Evolutionary conservation across 1,140 invertebrate species (phyloP).

Genomic region (Psilanteris sp.): DNA sequence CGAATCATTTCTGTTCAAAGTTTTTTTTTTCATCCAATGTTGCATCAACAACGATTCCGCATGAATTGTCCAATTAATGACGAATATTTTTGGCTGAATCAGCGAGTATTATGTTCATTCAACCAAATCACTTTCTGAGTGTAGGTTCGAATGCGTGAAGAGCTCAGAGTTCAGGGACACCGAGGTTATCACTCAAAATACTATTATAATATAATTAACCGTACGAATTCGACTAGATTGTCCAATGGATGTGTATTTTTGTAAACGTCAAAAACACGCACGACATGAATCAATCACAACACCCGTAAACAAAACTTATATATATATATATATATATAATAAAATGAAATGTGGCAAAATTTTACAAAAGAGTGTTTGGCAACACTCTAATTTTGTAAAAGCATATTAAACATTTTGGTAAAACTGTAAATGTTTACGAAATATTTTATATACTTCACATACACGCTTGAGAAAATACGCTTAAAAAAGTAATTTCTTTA

Average conservation of each 20-base stretch:
- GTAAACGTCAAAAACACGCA: background rate
- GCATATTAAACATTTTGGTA: no score
- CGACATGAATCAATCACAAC: background rate
- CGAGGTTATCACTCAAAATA: slow-evolving; percentile 38
- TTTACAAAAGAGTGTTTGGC: no score
- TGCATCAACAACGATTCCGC: slow-evolving; percentile 12
- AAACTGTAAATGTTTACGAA: no score
- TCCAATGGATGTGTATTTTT: slow-evolving; percentile 3
- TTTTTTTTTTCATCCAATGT: slow-evolving; percentile 15
- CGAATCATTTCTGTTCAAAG: slow-evolving; percentile 2
- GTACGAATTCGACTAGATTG: slow-evolving; percentile 9
- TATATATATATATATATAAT: no score
- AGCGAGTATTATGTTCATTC: slow-evolving; percentile 46
- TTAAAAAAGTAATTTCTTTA: no score
- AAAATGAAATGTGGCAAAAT: no score
- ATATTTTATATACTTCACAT: no score
- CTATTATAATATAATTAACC: slow-evolving; percentile 38
- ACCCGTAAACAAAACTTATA: slow-evolving; percentile 1
- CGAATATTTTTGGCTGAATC: slow-evolving; percentile 50
- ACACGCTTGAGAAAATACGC: no score
- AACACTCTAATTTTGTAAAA: no score
- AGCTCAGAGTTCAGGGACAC: slow-evolving; percentile 39
- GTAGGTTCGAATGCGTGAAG: slow-evolving; percentile 14
- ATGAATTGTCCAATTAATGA: slow-evolving; percentile 38
- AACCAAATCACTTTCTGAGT: slow-evolving; percentile 25